Conservation (phyloP, 2,797 vertebrate genomes). For the Gymnoscopelus microlampas region DNA sequence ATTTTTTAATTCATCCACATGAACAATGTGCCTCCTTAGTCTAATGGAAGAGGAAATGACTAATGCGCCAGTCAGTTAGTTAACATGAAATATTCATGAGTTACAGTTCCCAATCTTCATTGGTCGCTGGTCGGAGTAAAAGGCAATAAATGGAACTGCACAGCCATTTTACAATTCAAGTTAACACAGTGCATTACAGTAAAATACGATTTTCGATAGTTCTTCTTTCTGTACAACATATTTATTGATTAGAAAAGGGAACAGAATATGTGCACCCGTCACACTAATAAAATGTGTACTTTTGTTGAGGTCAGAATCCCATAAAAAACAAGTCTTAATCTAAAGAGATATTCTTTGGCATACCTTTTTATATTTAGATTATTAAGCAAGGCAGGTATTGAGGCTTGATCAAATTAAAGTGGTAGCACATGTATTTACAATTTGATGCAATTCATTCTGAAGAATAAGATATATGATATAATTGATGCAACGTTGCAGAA, state of each 20-base stretch:
- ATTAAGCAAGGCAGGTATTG: conserved; percentile 16
- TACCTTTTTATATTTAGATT: too few species aligned
- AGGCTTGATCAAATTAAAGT: conserved; percentile 21
- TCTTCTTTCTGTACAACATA: conserved; percentile 12
- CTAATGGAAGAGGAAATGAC: neutral
- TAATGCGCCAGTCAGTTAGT: neutral
- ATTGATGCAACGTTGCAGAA: conserved; percentile 9
- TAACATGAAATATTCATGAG: too few species aligned
- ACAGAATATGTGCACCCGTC: neutral
- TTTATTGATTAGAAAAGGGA: conserved; percentile 10
- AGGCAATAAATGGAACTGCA: too few species aligned
- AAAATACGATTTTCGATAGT: too few species aligned
- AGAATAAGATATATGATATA: neutral
- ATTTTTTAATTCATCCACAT: conserved; percentile 26
- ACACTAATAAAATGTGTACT: conserved; percentile 9
- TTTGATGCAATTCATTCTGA: neutral
- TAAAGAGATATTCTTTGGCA: too few species aligned
- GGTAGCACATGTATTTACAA: neutral
- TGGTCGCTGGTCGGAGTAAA: too few species aligned
- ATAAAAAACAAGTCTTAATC: too few species aligned
- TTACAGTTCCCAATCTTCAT: too few species aligned
- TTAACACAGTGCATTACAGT: too few species aligned
- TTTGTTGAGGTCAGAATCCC: too few species aligned
- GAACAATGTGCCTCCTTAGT: neutral
- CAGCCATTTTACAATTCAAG: neutral